phyloP scores from a whole-genome alignment of 1,140 invertebrate species.

The Neodiprion lecontei region DNA sequence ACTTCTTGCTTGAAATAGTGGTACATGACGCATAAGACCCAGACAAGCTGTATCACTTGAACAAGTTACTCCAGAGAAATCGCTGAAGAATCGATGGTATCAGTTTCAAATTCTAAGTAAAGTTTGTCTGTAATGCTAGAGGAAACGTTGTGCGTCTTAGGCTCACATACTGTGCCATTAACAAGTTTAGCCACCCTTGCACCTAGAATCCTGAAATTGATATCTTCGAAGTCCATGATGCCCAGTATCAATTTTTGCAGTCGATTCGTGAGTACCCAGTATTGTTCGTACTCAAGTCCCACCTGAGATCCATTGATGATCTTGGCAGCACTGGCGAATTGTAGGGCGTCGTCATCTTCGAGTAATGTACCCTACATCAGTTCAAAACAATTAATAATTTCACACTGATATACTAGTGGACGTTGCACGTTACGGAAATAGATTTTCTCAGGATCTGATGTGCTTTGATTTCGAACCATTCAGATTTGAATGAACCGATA shows the following conservation, averaged over 20 bases:
- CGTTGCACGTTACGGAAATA: too few species aligned
- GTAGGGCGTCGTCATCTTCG: constrained; percentile 59
- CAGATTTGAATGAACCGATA: background rate
- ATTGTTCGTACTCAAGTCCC: constrained; percentile 58
- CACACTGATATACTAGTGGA: too few species aligned
- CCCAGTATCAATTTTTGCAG: constrained; percentile 38
- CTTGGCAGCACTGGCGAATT: constrained; percentile 73
- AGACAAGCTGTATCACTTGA: too few species aligned
- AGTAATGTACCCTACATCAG: constrained; percentile 55
- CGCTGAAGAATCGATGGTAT: too few species aligned
- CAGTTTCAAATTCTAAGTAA: background rate
- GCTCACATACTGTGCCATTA: background rate
- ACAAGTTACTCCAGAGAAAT: too few species aligned
- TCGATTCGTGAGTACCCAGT: constrained; percentile 70
- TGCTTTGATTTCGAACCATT: background rate
- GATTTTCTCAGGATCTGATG: too few species aligned
- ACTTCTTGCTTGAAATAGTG: too few species aligned
- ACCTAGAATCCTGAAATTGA: constrained; percentile 45
- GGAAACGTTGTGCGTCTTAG: background rate
- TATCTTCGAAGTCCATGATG: constrained; percentile 37
- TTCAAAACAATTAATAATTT: background rate
- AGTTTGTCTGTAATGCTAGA: background rate
- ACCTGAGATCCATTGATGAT: background rate
- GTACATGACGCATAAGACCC: too few species aligned
- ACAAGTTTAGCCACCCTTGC: constrained; percentile 10